phyloP scores from a whole-genome alignment of 1,140 invertebrate species.

The Pogonognathellus flavescens region DNA sequence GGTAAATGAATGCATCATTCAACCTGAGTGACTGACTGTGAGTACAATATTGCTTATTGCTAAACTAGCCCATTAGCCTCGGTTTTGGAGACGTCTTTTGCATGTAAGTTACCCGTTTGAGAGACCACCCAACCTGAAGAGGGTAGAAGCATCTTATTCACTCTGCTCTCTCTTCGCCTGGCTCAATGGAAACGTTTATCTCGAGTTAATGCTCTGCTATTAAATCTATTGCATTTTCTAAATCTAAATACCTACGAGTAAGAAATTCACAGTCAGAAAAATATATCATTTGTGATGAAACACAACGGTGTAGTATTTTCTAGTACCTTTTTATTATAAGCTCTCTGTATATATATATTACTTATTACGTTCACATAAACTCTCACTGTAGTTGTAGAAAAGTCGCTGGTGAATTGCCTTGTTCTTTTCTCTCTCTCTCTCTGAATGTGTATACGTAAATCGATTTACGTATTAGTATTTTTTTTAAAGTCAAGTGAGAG shows the following conservation, averaged over 20 bases:
- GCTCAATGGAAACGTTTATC: slow-evolving; percentile 35
- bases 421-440: too few species aligned
- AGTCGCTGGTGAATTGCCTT: too few species aligned
- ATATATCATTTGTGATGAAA: background rate
- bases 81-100: slow-evolving; percentile 57
- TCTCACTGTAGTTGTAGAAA: too few species aligned
- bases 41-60: slow-evolving; percentile 53
- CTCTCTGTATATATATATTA: too few species aligned
- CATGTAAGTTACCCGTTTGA: slow-evolving; percentile 59
- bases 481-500: too few species aligned
- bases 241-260: background rate
- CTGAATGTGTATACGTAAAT: too few species aligned
- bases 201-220: background rate
- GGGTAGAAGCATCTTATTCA: slow-evolving; percentile 21
- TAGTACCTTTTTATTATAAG: too few species aligned
- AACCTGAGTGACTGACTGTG: slow-evolving; percentile 7
- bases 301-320: too few species aligned
- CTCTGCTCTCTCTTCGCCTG: slow-evolving; percentile 10
- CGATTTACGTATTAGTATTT: too few species aligned
- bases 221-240: slow-evolving; percentile 21
- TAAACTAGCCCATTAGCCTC: slow-evolving; percentile 53
- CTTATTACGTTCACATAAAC: too few species aligned
- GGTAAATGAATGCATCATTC: slow-evolving; percentile 48
- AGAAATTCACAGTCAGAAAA: background rate
- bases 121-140: slow-evolving; percentile 62